Evolutionary conservation across 2,888 invertebrate genomes (phyloP).

Genomic region (Acanthococcus lagerstroemiae): DNA sequence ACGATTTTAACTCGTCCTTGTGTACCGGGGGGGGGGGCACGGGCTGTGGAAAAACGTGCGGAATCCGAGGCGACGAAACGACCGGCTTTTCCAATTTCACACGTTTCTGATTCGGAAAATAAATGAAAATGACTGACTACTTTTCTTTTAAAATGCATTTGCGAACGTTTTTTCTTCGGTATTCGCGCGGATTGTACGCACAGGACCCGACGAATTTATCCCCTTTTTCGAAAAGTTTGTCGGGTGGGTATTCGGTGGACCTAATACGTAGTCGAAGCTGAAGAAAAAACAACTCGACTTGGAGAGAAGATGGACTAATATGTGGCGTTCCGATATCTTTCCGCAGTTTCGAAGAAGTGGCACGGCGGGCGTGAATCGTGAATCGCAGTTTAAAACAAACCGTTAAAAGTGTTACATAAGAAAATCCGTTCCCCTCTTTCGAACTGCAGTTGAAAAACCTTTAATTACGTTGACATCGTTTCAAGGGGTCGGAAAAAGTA

Average conservation of each 20-base stretch:
- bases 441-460: neutral
- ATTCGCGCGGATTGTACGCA: neutral
- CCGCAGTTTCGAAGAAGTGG: neutral
- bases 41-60: neutral
- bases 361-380: neutral
- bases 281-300: neutral
- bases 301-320: constrained; percentile 12
- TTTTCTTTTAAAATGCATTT: constrained; percentile 22
- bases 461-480: constrained; percentile 11
- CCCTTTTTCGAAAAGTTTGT: constrained; percentile 16
- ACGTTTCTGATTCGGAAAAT: constrained; percentile 33
- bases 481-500: neutral
- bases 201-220: constrained; percentile 20
- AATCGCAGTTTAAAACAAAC: constrained; percentile 14
- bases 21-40: neutral
- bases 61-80: constrained; percentile 10
- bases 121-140: constrained; percentile 32
- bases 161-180: constrained; percentile 12
- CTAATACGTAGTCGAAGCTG: no score
- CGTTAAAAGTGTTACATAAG: neutral
- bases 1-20: neutral
- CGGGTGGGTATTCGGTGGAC: no score
- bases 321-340: constrained; percentile 1
- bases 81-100: constrained; percentile 34
- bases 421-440: constrained; percentile 1